Conservation (phyloP, 2,113 vertebrate genomes). For the Erpornis zantholeuca region DNA sequence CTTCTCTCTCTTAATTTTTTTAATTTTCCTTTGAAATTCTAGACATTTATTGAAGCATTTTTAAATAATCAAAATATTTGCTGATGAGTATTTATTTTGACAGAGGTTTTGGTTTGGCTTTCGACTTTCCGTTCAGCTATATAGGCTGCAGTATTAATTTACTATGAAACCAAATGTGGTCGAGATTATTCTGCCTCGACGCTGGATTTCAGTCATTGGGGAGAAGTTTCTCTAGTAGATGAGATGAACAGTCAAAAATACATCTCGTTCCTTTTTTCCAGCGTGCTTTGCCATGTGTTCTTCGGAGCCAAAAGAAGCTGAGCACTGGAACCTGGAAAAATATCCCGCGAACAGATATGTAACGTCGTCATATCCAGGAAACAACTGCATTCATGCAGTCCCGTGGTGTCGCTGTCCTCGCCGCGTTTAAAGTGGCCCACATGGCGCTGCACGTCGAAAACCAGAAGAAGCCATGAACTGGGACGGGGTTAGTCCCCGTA, state of each 20-base stretch:
- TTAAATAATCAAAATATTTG: conserved; percentile 80
- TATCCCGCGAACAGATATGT: fast-evolving
- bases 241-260: conserved; percentile 26
- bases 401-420: no score
- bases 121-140: conserved; percentile 59
- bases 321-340: background rate
- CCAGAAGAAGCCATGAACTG: background rate
- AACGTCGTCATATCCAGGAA: fast-evolving
- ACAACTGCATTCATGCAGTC: no score
- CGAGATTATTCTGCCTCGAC: conserved; percentile 38
- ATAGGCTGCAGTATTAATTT: conserved; percentile 59
- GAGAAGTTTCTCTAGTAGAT: conserved; percentile 33
- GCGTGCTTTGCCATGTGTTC: background rate
- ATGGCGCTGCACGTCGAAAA: fast-evolving
- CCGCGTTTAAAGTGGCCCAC: fast-evolving
- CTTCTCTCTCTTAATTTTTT: background rate
- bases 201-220: conserved; percentile 16
- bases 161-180: conserved; percentile 59
- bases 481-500: fast-evolving
- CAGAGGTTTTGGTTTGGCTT: conserved; percentile 68
- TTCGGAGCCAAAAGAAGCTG: background rate
- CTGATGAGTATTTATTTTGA: conserved; percentile 83
- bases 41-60: conserved; percentile 68
- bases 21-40: conserved; percentile 23
- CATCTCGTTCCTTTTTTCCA: background rate